phyloP scores from a whole-genome alignment of 2,797 vertebrate species.

The Leptodactylus fallax region DNA sequence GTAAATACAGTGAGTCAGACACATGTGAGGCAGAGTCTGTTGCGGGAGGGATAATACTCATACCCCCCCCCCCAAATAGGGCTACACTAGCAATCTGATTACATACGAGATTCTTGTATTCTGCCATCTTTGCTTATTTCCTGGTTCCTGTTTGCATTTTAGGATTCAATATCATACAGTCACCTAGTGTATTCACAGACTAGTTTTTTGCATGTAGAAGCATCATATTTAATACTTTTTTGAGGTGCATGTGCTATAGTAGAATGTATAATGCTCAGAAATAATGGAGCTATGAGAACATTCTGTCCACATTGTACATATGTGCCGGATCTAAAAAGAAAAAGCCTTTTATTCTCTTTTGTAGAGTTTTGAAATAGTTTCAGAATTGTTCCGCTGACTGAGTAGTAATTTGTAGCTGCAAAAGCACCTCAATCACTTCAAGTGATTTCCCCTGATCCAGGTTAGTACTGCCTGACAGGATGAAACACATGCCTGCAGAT shows the following conservation, averaged over 20 bases:
- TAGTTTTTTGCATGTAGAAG: not conserved
- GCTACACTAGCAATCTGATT: not conserved
- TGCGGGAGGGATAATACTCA: too few species aligned
- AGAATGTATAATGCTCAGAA: not conserved
- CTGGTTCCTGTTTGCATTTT: not conserved
- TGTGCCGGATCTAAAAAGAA: not conserved
- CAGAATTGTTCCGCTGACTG: conserved; percentile 34
- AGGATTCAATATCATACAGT: not conserved
- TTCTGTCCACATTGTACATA: not conserved
- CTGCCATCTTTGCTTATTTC: not conserved
- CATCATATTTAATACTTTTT: not conserved
- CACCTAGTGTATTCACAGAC: not conserved
- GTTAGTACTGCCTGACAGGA: conserved; percentile 48
- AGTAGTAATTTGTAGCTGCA: conserved; percentile 42
- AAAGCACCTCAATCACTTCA: conserved; percentile 33
- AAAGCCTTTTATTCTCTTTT: conserved; percentile 24
- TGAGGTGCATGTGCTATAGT: not conserved
- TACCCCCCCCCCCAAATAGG: too few species aligned
- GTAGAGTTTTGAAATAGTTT: conserved; percentile 12
- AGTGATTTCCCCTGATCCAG: conserved; percentile 51
- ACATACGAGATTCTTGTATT: not conserved
- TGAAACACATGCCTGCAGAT: conserved; percentile 44
- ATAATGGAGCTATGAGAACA: not conserved
- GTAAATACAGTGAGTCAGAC: too few species aligned
- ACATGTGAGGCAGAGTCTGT: too few species aligned